These are phyloP conservation scores for Otis tarda DNA, from an alignment of 2,113 vertebrate genomes.

Conservation along the genomic window DNA sequence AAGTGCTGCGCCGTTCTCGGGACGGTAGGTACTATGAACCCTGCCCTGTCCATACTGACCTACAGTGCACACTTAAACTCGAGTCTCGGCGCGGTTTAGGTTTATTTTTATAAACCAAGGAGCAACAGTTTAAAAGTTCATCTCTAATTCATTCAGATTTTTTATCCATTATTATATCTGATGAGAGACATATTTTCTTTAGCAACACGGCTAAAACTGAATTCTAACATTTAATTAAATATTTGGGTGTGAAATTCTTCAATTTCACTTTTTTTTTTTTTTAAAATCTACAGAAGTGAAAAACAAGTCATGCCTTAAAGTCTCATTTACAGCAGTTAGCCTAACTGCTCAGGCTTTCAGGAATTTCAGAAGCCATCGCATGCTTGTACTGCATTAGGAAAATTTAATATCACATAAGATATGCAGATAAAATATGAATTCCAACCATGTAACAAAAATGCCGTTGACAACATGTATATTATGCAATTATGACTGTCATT, in stretches of 20 bases:
- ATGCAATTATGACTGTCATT: conserved; percentile 83
- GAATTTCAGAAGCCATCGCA: conserved; percentile 33
- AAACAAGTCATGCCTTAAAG: neutral
- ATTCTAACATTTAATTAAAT: neutral
- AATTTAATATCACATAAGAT: conserved; percentile 62
- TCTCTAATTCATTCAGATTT: neutral
- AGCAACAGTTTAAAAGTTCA: neutral
- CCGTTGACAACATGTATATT: conserved; percentile 81
- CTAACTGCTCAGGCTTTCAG: neutral
- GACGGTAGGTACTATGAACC: neutral
- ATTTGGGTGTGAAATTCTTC: neutral
- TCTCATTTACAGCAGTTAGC: neutral
- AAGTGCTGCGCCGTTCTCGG: neutral
- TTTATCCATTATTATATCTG: neutral
- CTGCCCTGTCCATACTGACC: neutral
- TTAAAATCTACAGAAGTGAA: neutral
- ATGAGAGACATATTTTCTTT: neutral
- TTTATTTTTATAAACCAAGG: neutral
- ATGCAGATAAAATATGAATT: conserved; percentile 76
- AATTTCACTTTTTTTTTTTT: neutral
- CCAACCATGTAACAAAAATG: conserved; percentile 76
- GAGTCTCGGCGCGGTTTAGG: neutral
- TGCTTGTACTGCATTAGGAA: conserved; percentile 14
- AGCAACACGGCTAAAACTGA: neutral
- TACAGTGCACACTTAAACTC: neutral